Percentiles rank a stretch among this genome's conserved stretches.
Evolutionary conservation across 1,140 invertebrate species (phyloP).

Genomic region (Hestina assimilis): DNA sequence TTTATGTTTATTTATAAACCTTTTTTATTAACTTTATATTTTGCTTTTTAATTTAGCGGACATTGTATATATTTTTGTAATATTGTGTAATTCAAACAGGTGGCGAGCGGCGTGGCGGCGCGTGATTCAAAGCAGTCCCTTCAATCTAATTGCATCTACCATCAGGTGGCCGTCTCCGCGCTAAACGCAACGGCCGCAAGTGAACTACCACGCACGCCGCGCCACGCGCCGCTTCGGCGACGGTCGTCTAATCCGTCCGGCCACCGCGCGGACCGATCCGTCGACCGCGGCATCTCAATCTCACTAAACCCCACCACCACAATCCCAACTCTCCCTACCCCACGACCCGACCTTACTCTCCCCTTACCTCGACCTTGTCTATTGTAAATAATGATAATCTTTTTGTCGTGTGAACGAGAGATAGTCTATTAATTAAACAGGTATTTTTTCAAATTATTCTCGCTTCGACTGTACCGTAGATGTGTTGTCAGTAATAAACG

Average conservation of each 20-base stretch:
- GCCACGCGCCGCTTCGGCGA: constrained; percentile 48
- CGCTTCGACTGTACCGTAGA: constrained; percentile 77
- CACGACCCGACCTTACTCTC: constrained; percentile 30
- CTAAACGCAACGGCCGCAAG: constrained; percentile 30
- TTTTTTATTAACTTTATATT: not conserved
- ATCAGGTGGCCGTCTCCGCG: constrained; percentile 22
- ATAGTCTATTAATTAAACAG: constrained; percentile 75
- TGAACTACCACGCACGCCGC: constrained; percentile 36
- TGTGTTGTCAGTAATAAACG: constrained; percentile 75
- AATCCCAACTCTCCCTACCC: constrained; percentile 28
- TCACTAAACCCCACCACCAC: constrained; percentile 37
- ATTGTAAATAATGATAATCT: constrained; percentile 76
- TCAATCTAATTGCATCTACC: constrained; percentile 12
- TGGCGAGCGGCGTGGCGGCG: constrained; percentile 76
- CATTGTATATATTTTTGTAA: not conserved
- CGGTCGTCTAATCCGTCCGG: constrained; percentile 55
- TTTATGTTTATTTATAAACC: not conserved
- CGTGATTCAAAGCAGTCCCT: constrained; percentile 34
- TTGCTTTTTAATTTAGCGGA: not conserved
- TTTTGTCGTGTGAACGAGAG: constrained; percentile 77
- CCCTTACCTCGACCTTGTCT: constrained; percentile 43
- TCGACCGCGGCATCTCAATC: constrained; percentile 57
- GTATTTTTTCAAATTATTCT: constrained; percentile 78
- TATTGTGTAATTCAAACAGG: constrained; percentile 31
- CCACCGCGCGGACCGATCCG: constrained; percentile 53